Evolutionary conservation across 1,140 invertebrate genomes (phyloP).

Genomic region (Zophobas morio): DNA sequence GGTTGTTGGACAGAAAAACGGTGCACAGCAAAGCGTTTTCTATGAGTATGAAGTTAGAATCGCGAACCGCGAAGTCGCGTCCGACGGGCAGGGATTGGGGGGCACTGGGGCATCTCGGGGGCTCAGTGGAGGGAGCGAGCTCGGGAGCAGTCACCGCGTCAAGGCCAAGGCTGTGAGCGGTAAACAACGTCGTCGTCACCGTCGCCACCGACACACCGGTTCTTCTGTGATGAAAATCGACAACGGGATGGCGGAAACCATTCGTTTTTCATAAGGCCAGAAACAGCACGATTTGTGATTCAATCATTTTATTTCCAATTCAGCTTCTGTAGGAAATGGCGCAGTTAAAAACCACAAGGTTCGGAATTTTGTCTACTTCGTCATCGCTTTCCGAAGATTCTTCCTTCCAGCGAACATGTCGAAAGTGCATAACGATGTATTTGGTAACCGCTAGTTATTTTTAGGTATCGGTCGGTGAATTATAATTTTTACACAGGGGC

Average conservation of each 20-base stretch:
- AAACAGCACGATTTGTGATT: background rate
- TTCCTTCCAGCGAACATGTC: too few species aligned
- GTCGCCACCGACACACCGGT: constrained; percentile 26
- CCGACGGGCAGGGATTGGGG: constrained; percentile 50
- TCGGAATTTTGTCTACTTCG: too few species aligned
- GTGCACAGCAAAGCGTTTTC: constrained; percentile 25
- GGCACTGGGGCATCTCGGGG: constrained; percentile 58
- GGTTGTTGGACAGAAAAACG: constrained; percentile 18
- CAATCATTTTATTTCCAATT: background rate
- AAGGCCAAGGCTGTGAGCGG: constrained; percentile 59
- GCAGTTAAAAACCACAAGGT: background rate
- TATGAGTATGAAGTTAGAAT: constrained; percentile 23
- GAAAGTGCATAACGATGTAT: too few species aligned
- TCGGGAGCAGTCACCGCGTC: constrained; percentile 59
- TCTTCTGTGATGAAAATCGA: constrained; percentile 16
- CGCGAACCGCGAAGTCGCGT: constrained; percentile 8
- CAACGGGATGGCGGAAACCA: constrained; percentile 12
- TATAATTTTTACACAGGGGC: too few species aligned
- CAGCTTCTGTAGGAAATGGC: background rate
- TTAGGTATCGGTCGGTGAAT: too few species aligned
- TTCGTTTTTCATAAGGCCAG: background rate
- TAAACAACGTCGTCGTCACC: constrained; percentile 52
- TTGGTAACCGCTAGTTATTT: too few species aligned
- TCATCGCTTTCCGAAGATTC: too few species aligned
- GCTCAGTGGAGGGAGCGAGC: constrained; percentile 49